Percentiles rank a stretch among this genome's conserved stretches.
Conservation (phyloP, 2,113 vertebrate species). For the Puntigrus tetrazona region DNA sequence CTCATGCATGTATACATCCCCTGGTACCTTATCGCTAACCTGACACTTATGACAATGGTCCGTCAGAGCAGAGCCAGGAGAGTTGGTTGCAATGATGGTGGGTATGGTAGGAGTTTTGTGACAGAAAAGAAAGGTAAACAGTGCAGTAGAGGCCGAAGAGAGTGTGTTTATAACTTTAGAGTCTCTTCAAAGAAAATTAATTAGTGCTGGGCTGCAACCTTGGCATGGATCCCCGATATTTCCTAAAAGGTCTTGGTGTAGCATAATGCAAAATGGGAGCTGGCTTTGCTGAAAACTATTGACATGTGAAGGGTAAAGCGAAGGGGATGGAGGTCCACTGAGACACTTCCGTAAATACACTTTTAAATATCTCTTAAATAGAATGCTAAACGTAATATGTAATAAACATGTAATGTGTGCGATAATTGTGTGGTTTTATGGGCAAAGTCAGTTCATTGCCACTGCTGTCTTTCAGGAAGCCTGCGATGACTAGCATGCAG, state of each 20-base stretch:
- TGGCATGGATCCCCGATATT: constrained; percentile 64
- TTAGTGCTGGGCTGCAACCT: constrained; percentile 72
- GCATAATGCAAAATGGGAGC: constrained; percentile 59
- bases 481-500: constrained; percentile 67
- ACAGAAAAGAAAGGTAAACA: neutral
- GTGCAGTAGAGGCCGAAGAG: neutral
- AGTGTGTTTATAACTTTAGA: neutral
- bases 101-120: neutral
- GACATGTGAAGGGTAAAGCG: constrained; percentile 64
- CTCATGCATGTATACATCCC: constrained; percentile 64
- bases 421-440: constrained; percentile 60
- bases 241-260: constrained; percentile 61
- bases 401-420: constrained; percentile 52
- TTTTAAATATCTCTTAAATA: constrained; percentile 64
- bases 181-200: constrained; percentile 63
- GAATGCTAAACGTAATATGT: constrained; percentile 64
- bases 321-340: constrained; percentile 61
- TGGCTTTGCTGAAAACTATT: constrained; percentile 68
- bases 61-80: constrained; percentile 24
- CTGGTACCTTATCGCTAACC: constrained; percentile 27
- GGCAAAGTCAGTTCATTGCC: constrained; percentile 52
- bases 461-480: constrained; percentile 66
- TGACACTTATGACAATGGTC: constrained; percentile 49
- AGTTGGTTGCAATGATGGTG: neutral
- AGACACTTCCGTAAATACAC: constrained; percentile 63